phyloP scores from a whole-genome alignment of 35 echinoderm and acorn worm genomes.

The Anneissia japonica region DNA sequence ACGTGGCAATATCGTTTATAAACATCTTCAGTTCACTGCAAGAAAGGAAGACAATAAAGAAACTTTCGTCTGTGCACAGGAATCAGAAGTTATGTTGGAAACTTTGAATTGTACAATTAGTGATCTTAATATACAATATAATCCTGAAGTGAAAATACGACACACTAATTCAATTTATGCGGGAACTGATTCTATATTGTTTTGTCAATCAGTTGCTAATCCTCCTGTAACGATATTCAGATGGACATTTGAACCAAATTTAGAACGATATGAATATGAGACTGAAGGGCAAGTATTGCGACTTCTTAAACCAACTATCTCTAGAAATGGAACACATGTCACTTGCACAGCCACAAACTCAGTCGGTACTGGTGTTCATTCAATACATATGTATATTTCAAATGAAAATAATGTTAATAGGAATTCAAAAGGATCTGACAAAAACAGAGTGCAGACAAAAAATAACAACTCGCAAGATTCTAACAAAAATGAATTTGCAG shows the following conservation, averaged over 20 bases:
- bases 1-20: neutral
- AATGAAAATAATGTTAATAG: neutral
- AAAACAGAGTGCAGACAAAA: neutral
- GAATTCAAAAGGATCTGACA: neutral
- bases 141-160: neutral
- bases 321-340: neutral
- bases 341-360: neutral
- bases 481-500: neutral
- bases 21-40: neutral
- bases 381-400: neutral
- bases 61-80: neutral
- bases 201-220: neutral
- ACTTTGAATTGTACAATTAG: neutral
- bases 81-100: neutral
- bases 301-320: neutral
- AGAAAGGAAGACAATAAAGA: neutral
- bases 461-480: neutral
- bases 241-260: neutral
- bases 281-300: neutral
- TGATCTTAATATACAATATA: neutral
- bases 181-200: neutral
- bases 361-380: neutral
- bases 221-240: neutral
- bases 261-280: neutral
- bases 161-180: neutral